Evolutionary conservation across 2,888 invertebrate species (phyloP), one percentile per base, ranked within the genome.

Genomic region (Chelonus formosanus): DNA sequence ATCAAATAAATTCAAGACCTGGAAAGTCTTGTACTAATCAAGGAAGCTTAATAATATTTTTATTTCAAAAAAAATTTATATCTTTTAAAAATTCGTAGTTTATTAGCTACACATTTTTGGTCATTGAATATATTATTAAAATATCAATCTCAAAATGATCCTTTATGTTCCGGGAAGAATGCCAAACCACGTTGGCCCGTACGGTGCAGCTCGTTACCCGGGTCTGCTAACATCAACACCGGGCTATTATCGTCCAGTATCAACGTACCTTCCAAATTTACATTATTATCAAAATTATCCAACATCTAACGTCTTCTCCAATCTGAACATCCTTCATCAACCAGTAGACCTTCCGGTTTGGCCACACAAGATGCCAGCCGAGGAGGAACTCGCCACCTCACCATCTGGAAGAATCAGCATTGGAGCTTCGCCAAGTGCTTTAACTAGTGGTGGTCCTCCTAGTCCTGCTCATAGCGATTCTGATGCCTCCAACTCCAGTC

Each of bases 91-190:
- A 44, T 7, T 44, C 3, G 7, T 1, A 44, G 7, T 44, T 32
- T 3, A 32, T 31, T 55, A 68, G 72, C 73, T 68, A 71, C 76
- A 71, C 73, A 72, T 76, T 68, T 75, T 67, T 69, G 66, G 61
- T 71, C 62, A 36, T 48, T 43, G 4, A 50, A 35, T 44, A 47
- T 34, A 48, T 40, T 52, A 45, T 7, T 8, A 48, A 58, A 50
- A 35, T 44, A 55, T 35, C 43, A 40, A 40, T 8, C 31, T 34
- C 67, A 80, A 73, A 73, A 83, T 84, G 84, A 84, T 84, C 74
- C 79, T 84, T 79, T 83, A 83, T 79, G 83, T 84, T 72, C 83
- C 84, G 72, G 83, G 82, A 77, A 84, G 84, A 82, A 83, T 84
- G 84, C 84, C 84, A 77, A 81, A 68, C 76, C 80, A 80, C 76